phyloP scores from a whole-genome alignment of 2,888 invertebrate genomes.

The Heteromurus nitidus region DNA sequence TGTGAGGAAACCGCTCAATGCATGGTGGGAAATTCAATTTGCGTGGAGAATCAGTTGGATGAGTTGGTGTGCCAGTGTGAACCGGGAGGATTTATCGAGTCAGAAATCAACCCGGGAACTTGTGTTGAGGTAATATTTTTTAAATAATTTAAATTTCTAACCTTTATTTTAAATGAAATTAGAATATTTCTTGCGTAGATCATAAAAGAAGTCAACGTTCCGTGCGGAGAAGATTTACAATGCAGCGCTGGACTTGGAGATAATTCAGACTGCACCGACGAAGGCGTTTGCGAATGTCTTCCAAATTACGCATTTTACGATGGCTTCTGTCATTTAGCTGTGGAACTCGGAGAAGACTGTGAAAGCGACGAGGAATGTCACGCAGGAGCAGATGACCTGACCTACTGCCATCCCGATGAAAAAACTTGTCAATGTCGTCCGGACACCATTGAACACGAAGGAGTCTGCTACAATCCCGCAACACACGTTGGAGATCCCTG shows the following conservation, averaged over 20 bases:
- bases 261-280: neutral
- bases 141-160: neutral
- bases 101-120: neutral
- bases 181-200: neutral
- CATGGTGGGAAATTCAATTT: neutral
- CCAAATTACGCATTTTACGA: neutral
- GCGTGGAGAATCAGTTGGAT: neutral
- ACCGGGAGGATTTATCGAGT: neutral
- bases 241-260: neutral
- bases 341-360: neutral
- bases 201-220: neutral
- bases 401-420: neutral
- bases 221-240: neutral
- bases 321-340: neutral
- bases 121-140: conserved; percentile 4
- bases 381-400: neutral
- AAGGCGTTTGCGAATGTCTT: neutral
- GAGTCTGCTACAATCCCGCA: neutral
- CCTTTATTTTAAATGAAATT: neutral
- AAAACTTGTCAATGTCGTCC: neutral
- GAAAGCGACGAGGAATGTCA: neutral
- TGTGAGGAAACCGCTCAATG: conserved; percentile 17
- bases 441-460: neutral
- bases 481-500: neutral
- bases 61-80: neutral